Conservation (phyloP, 2,797 vertebrate species). For the Sardinella longiceps region DNA sequence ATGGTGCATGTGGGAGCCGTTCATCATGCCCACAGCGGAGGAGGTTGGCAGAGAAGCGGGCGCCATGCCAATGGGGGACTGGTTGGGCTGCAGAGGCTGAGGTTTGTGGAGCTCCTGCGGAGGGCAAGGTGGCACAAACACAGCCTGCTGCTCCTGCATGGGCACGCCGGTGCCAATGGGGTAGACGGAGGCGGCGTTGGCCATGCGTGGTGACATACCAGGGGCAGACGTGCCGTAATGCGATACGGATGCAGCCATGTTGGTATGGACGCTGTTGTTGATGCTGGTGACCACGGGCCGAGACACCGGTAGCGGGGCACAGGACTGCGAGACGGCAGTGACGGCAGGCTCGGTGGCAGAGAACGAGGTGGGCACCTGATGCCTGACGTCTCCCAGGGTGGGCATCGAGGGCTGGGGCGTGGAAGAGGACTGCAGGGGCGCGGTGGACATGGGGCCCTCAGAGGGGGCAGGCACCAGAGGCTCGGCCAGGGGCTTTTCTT, state of each 20-base stretch:
- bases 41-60: slow-evolving; percentile 83
- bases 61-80: slow-evolving; percentile 68
- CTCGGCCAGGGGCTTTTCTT: slow-evolving; percentile 82
- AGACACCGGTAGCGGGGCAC: slow-evolving; percentile 76
- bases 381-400: slow-evolving; percentile 75
- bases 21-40: slow-evolving; percentile 90
- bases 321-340: slow-evolving; percentile 72
- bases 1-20: slow-evolving; percentile 95
- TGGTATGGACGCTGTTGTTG: slow-evolving; percentile 78
- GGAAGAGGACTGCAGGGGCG: slow-evolving; percentile 68
- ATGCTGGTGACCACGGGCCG: slow-evolving; percentile 75
- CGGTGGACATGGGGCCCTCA: slow-evolving; percentile 75
- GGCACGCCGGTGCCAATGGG: slow-evolving; percentile 82
- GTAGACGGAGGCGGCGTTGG: slow-evolving; percentile 91
- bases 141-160: slow-evolving; percentile 83
- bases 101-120: slow-evolving; percentile 81
- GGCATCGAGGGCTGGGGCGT: slow-evolving; percentile 73
- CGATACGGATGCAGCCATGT: slow-evolving; percentile 89
- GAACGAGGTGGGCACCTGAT: slow-evolving; percentile 77
- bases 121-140: slow-evolving; percentile 88
- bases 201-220: slow-evolving; percentile 92
- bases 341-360: slow-evolving; percentile 82
- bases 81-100: slow-evolving; percentile 70
- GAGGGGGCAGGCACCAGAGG: slow-evolving; percentile 58
- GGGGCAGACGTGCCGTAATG: slow-evolving; percentile 89